Conservation (phyloP, 2,113 vertebrate species). For the Fregetta grallaria region DNA sequence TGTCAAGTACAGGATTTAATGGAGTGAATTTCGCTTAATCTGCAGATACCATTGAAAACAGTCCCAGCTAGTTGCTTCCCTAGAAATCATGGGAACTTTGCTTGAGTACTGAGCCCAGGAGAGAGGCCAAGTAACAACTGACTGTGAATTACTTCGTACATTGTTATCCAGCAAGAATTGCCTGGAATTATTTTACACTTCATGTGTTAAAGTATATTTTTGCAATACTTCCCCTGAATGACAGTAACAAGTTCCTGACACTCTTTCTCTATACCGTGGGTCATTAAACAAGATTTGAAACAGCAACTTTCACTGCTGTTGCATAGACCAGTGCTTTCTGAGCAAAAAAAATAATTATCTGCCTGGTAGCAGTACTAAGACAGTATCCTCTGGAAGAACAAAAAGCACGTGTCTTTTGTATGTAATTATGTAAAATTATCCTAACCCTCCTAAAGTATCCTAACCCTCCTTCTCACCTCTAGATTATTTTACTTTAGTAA, state of each 20-base stretch:
- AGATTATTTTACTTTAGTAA: neutral
- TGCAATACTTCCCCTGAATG: neutral
- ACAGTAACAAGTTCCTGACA: neutral
- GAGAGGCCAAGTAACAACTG: neutral
- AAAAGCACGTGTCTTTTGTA: neutral
- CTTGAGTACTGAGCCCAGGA: neutral
- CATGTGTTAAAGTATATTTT: neutral
- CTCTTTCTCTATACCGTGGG: neutral
- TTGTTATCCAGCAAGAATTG: neutral
- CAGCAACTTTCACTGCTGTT: neutral
- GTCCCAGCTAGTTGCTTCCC: neutral
- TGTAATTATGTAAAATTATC: neutral
- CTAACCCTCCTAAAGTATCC: neutral
- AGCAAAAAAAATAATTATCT: neutral
- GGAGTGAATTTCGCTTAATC: neutral
- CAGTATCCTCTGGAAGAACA: neutral
- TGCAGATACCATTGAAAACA: neutral
- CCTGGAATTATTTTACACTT: neutral
- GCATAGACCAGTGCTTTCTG: neutral
- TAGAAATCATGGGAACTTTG: neutral
- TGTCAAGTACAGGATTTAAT: neutral
- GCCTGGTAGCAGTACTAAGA: neutral
- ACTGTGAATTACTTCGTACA: neutral
- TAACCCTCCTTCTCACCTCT: neutral
- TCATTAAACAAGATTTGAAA: neutral